These are phyloP conservation scores for Pycnonotus jocosus DNA, from an alignment of 2,113 vertebrate genomes.

Conservation along the genomic window DNA sequence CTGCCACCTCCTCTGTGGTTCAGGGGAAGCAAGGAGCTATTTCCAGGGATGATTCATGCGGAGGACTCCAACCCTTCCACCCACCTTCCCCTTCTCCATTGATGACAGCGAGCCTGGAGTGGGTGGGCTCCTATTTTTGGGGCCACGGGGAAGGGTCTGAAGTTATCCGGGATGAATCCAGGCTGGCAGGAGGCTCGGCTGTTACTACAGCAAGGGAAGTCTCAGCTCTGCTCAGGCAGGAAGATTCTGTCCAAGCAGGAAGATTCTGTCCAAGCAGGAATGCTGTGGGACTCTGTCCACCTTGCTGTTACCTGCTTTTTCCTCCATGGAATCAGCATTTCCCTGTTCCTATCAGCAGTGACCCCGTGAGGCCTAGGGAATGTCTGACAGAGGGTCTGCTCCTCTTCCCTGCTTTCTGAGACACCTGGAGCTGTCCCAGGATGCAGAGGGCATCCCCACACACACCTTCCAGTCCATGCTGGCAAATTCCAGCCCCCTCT, in stretches of 20 bases:
- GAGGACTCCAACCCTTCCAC: background rate
- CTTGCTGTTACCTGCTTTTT: background rate
- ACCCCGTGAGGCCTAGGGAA: background rate
- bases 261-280: background rate
- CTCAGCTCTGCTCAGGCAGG: background rate
- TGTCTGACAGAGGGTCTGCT: background rate
- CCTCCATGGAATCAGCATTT: background rate
- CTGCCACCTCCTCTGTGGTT: background rate
- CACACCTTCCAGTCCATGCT: background rate
- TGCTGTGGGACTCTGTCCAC: rapidly evolving
- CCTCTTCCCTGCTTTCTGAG: background rate
- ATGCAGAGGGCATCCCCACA: background rate
- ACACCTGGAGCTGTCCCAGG: background rate
- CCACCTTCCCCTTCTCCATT: slow-evolving; percentile 29
- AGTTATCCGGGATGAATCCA: background rate
- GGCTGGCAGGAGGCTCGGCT: background rate
- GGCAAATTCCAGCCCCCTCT: background rate
- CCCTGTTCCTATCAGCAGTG: background rate
- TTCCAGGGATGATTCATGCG: slow-evolving; percentile 31
- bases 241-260: background rate
- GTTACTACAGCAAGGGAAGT: background rate
- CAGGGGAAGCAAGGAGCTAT: background rate
- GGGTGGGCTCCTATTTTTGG: slow-evolving; percentile 41
- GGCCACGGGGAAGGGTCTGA: background rate
- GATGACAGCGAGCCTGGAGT: slow-evolving; percentile 14